These are phyloP conservation scores for Rhyacophila brunnea DNA, from an alignment of 1,140 invertebrate species.

Conservation along the genomic window DNA sequence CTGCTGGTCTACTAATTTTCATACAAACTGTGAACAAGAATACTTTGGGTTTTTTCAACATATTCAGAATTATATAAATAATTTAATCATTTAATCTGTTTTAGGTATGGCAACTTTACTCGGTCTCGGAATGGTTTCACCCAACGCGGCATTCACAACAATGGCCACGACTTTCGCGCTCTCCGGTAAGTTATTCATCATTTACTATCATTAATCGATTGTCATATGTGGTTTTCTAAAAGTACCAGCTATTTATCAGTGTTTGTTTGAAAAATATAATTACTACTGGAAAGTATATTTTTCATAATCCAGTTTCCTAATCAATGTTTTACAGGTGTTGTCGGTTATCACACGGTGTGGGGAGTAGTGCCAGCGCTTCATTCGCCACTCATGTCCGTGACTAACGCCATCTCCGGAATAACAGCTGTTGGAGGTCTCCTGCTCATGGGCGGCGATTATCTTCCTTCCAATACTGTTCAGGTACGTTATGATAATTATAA, in stretches of 20 bases:
- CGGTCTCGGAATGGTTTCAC: constrained; percentile 72
- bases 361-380: constrained; percentile 87
- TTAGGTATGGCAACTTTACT: constrained; percentile 67
- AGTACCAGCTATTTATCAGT: background rate
- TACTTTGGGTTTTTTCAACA: too few species aligned
- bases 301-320: too few species aligned
- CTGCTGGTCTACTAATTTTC: too few species aligned
- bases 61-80: too few species aligned
- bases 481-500: constrained; percentile 34
- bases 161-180: constrained; percentile 86
- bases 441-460: constrained; percentile 76
- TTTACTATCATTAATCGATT: background rate
- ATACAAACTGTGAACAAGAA: too few species aligned
- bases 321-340: constrained; percentile 74
- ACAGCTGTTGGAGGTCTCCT: constrained; percentile 86
- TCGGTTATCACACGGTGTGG: constrained; percentile 91
- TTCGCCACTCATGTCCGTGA: constrained; percentile 91
- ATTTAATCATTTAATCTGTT: constrained; percentile 33
- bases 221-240: constrained; percentile 1
- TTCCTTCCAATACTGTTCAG: constrained; percentile 58
- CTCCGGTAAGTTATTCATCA: constrained; percentile 54
- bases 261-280: background rate
- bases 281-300: background rate
- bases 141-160: constrained; percentile 79
- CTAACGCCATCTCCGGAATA: constrained; percentile 89